Conservation (phyloP, 2,888 invertebrate species). For the Iselma pallidipennis region DNA sequence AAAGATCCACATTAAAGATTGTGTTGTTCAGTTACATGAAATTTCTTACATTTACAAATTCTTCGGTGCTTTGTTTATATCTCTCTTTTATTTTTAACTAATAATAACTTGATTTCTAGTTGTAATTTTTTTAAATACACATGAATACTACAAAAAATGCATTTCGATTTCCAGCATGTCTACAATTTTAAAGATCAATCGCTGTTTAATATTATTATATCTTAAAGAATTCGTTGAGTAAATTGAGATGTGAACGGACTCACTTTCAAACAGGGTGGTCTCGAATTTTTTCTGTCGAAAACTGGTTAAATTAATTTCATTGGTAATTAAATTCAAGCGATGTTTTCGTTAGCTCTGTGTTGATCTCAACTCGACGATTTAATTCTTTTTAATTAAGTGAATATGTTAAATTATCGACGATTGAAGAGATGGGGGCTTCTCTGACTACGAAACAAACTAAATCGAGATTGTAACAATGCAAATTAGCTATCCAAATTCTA, state of each 20-base stretch:
- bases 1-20: no score
- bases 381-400: constrained; percentile 22
- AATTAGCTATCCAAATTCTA: constrained; percentile 4
- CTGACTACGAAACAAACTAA: neutral
- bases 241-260: neutral
- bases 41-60: no score
- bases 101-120: no score
- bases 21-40: no score
- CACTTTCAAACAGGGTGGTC: constrained; percentile 1
- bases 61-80: no score
- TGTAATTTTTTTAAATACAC: no score
- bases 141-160: no score
- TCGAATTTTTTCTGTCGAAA: constrained; percentile 1
- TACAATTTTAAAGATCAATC: no score
- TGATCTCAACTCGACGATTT: neutral
- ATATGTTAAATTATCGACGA: constrained; percentile 18
- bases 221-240: neutral
- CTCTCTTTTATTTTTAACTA: no score
- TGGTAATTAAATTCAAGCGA: constrained; percentile 16
- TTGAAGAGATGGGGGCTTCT: constrained; percentile 1
- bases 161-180: no score
- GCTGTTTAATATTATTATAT: neutral
- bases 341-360: constrained; percentile 7
- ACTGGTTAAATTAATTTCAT: constrained; percentile 16
- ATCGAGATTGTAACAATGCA: constrained; percentile 4